Evolutionary conservation across 2,113 vertebrate genomes (phyloP).

Genomic region (Catagonus wagneri): DNA sequence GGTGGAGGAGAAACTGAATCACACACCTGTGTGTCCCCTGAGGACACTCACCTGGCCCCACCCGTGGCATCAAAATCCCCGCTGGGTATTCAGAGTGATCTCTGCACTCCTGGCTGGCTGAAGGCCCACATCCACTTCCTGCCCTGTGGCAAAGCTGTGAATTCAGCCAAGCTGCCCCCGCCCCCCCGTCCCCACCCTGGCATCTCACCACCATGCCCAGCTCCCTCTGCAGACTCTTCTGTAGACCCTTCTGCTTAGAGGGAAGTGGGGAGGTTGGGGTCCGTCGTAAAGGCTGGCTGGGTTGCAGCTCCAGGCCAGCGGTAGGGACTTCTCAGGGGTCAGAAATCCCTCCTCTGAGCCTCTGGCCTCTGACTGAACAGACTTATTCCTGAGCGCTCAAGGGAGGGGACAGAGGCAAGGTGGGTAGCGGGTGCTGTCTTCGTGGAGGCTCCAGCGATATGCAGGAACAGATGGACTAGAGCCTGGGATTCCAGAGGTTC

Average conservation of each 20-base stretch:
- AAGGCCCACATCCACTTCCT: not conserved
- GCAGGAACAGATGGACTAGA: not conserved
- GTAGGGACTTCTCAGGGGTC: no score
- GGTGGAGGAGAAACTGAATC: not conserved
- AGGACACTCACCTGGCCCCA: not conserved
- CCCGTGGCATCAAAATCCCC: not conserved
- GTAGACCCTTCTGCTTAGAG: not conserved
- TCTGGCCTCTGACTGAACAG: not conserved
- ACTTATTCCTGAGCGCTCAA: not conserved
- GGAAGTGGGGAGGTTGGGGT: no score
- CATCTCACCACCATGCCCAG: accelerated
- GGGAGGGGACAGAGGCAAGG: not conserved
- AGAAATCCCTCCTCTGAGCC: not conserved
- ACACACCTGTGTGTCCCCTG: not conserved
- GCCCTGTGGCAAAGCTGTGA: not conserved
- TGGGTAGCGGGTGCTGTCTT: not conserved
- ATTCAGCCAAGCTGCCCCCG: not conserved
- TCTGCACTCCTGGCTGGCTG: not conserved
- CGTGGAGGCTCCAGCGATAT: accelerated
- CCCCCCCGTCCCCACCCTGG: no score
- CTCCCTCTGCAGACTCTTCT: not conserved
- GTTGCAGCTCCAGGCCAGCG: not conserved
- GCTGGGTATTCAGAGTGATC: not conserved
- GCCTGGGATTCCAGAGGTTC: not conserved
- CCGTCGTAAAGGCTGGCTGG: not conserved